Evolutionary conservation across 2,113 vertebrate genomes (phyloP), one percentile per base, ranked within the genome.

Genomic region (Tylochromis polylepis): DNA sequence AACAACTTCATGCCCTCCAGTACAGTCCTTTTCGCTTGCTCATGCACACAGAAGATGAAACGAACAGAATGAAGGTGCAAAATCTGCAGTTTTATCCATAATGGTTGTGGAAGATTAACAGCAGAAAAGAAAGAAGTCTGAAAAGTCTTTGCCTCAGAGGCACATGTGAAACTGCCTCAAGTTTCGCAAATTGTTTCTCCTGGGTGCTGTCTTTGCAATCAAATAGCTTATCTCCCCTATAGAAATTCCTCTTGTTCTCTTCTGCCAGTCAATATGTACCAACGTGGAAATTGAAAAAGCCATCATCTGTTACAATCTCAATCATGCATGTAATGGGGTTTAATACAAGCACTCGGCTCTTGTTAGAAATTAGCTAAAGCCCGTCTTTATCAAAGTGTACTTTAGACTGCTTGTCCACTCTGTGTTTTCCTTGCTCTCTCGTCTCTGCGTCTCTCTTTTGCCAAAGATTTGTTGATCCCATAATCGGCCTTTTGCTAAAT

Each of bases 281-380:
- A 27, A 46, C 53, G 83, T 87, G 87, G 83, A 60, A 85, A 89
- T 22, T 90, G 85, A 86, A 92, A 91, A 88, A 87, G 41, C 22
- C 87, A 91, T 91, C 86, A 83, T 86, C 70, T 83, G 78, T 85
- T 85, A 65, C 67, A 16, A 86, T 90, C 88, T 88, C 72, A 79
- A 57, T 84, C 60, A 78, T 65, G 82, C 62, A 78, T 55, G 29
- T 84, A 83, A 87, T 84, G 9, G 18, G 43, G 67, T 84, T 87
- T 87, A 62, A 87, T 60, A 80, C 62, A 43, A 89, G 43, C 38
- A 81, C 82, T 46, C 20, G 4, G n/a, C 65, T 85, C 60, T 36
- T 62, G 85, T 62, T 31, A 53, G 29, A 87, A 89, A 89, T 24
- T 3, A 78, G 65, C 51, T 51, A 36, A 84, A 82, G 53, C 12